Evolutionary conservation across 2,797 vertebrate species (phyloP).

Genomic region (Streptopelia turtur): DNA sequence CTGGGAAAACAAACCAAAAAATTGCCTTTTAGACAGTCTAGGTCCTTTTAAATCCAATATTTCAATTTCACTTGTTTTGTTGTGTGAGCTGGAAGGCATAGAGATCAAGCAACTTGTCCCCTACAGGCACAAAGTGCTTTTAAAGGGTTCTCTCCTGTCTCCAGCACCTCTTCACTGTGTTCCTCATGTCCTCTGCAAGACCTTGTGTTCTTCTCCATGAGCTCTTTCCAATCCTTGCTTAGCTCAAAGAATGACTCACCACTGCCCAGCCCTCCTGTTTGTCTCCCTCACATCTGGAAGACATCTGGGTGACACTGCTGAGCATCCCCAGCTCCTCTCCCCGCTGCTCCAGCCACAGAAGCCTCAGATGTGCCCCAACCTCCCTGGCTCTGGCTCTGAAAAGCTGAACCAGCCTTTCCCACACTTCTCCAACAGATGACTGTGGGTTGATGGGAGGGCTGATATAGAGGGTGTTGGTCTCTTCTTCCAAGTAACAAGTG

Average conservation of each 20-base stretch:
- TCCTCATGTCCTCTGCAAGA: neutral
- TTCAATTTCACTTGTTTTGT: neutral
- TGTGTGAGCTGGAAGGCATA: no score
- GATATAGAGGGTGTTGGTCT: no score
- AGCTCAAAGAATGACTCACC: neutral
- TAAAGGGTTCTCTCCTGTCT: neutral
- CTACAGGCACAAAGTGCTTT: no score
- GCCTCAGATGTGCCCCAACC: neutral
- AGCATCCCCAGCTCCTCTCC: neutral
- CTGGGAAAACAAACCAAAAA: neutral
- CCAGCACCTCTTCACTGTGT: neutral
- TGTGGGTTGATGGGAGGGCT: neutral
- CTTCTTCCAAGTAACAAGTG: no score
- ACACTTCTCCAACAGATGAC: neutral
- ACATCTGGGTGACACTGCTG: neutral
- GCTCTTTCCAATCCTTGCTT: neutral
- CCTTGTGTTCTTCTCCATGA: neutral
- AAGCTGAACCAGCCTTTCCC: neutral
- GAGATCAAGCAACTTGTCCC: neutral
- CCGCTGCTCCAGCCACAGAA: neutral
- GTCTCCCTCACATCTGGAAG: conserved; percentile 34
- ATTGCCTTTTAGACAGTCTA: neutral
- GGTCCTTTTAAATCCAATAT: neutral
- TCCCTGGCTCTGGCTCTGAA: neutral
- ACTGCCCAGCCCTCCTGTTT: neutral